A percentile compares a stretch with the other conserved stretches of the same genome.
Conservation (phyloP, 2,797 vertebrate species). For the Pygocentrus nattereri region DNA sequence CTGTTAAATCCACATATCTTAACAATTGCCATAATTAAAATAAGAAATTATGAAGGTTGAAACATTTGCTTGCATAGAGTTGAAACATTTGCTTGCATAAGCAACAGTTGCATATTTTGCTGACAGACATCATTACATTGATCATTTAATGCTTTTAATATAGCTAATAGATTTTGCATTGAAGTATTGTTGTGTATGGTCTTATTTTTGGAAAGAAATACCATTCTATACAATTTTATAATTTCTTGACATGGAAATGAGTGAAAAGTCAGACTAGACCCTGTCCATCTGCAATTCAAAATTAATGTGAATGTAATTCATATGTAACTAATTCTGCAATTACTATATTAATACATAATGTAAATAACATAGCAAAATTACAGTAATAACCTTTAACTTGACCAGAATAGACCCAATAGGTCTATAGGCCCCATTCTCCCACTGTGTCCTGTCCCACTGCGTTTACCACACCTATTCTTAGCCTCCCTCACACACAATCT, state of each 20-base stretch:
- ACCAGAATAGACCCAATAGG: conserved; percentile 40
- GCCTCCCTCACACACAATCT: conserved; percentile 70
- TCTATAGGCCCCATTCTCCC: conserved; percentile 52
- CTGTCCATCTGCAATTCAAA: not conserved
- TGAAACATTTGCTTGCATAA: not conserved
- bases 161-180: too few species aligned
- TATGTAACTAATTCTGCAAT: not conserved
- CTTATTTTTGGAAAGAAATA: too few species aligned
- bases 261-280: not conserved
- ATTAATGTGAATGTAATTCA: not conserved
- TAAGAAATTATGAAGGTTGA: too few species aligned
- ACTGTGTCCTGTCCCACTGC: conserved; percentile 55
- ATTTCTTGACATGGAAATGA: not conserved
- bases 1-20: too few species aligned
- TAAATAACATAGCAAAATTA: not conserved
- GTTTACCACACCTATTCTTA: conserved; percentile 65
- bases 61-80: not conserved
- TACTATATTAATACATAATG: not conserved
- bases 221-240: too few species aligned
- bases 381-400: not conserved
- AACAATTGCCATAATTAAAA: too few species aligned
- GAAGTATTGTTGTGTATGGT: too few species aligned
- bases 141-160: too few species aligned
- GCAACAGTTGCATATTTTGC: not conserved
- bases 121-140: too few species aligned